A percentile compares a stretch with the other conserved stretches of the same genome.
phyloP scores from a whole-genome alignment of 1,140 invertebrate genomes.

The Tribolium madens region DNA sequence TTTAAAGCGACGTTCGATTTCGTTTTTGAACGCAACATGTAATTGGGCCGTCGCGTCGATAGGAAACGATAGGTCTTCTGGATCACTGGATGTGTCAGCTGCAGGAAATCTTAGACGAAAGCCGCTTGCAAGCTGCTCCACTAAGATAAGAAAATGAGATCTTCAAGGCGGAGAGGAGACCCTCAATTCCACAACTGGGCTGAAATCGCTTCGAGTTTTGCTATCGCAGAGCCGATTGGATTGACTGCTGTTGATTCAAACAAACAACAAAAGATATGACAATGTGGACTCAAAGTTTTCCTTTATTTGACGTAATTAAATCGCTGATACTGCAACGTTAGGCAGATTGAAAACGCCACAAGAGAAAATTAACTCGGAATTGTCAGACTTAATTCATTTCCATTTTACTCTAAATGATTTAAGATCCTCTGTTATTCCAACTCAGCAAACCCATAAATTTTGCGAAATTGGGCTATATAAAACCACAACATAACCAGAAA shows the following conservation, averaged over 20 bases:
- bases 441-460: not conserved
- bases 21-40: conserved; percentile 20
- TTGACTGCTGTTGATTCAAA: conserved; percentile 31
- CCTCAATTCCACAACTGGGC: conserved; percentile 18
- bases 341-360: not conserved
- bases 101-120: conserved; percentile 42
- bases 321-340: not conserved
- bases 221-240: conserved; percentile 27
- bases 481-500: no score
- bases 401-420: conserved; percentile 1
- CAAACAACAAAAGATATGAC: conserved; percentile 20
- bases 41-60: conserved; percentile 18
- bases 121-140: conserved; percentile 32
- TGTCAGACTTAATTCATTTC: conserved; percentile 1
- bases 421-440: not conserved
- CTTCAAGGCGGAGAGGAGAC: conserved; percentile 21
- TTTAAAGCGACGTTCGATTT: not conserved
- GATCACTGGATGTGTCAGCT: conserved; percentile 45
- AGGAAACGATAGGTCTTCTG: conserved; percentile 33
- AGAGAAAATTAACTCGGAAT: not conserved
- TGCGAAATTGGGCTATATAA: not conserved
- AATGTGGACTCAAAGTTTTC: not conserved
- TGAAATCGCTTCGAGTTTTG: conserved; percentile 16
- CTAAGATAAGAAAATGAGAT: conserved; percentile 40
- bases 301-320: not conserved